Evolutionary conservation across 1,140 invertebrate species (phyloP).

Genomic region (Drosophila willistoni): DNA sequence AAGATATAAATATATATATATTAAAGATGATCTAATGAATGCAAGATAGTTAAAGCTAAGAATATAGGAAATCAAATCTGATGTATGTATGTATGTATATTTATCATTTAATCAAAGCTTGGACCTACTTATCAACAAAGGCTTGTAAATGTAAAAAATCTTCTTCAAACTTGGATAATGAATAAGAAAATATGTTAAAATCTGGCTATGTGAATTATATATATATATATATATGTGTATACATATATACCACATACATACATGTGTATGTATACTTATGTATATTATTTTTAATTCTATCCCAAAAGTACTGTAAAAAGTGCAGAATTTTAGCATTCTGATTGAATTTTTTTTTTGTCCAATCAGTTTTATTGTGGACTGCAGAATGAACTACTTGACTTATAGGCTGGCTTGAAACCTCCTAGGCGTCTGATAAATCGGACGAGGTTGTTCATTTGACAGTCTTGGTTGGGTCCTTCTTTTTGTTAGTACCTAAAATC

Average conservation of each 20-base stretch:
- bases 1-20: slow-evolving; percentile 18
- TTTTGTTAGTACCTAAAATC: slow-evolving; percentile 6
- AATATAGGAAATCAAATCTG: slow-evolving; percentile 18
- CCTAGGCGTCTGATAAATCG: background rate
- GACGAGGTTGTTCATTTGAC: background rate
- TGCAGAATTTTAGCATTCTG: slow-evolving; percentile 52
- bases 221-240: background rate
- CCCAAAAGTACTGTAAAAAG: slow-evolving; percentile 45
- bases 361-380: slow-evolving; percentile 26
- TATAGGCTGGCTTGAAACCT: background rate
- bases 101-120: slow-evolving; percentile 13
- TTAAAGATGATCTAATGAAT: slow-evolving; percentile 17
- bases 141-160: slow-evolving; percentile 46
- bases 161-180: slow-evolving; percentile 10
- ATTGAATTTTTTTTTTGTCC: slow-evolving; percentile 33
- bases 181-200: slow-evolving; percentile 6
- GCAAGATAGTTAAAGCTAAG: slow-evolving; percentile 23
- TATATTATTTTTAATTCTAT: slow-evolving; percentile 26
- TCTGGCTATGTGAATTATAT: slow-evolving; percentile 16
- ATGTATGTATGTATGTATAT: slow-evolving; percentile 18
- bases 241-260: slow-evolving; percentile 15
- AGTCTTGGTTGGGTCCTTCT: background rate
- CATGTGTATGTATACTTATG: slow-evolving; percentile 40
- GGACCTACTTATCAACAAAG: slow-evolving; percentile 4
- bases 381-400: background rate